Base-by-base conservation (phyloP, 2,797 vertebrate species). In the Melanotaenia nigrans region DNA sequence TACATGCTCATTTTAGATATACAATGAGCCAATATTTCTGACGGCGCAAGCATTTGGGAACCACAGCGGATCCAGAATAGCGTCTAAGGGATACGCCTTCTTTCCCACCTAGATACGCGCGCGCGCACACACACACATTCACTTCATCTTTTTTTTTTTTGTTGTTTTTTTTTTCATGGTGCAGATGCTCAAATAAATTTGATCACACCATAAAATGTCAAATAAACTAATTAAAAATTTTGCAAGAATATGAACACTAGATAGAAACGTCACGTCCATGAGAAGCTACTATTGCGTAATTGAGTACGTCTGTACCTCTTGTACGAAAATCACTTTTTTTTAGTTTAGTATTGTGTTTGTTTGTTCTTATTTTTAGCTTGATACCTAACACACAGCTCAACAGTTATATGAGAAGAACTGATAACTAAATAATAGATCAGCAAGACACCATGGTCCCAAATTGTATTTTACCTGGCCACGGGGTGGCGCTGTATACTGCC, bases 401-500 rank as follows among this genome's bases (percentile, higher is more conserved):
- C 18, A 20, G 81, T 73, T 20, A 82, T 0, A 36, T 13, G 70
- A 90, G 72, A 79, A 12, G 54, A 1, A 49, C 55, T 10, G 2
- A 75, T 87, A 14, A 88, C 87, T 87, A 80, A 66, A 65, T 58
- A 14, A 84, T 74, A 32, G 2, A 86, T 65, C 0, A 25, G 10
- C 9, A 14, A 4, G 1, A 9, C 11, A 32, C 24, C 20, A 6
- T 61, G 40, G 25, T 5, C 10, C 5, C 5, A 16, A 1, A 30
- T 9, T 1, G 1, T 9, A 45, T 4, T 3, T 20, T 7, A 18
- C 30, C 0, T 76, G 55, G 7, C 71, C 92, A 75, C 88, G 24
- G 0, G 60, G 58, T 75, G 90, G 81, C 87, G 78, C 78, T 89
- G 82, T 90, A 84, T n/a, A 71, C 60, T 55, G 13, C 16, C 5